These are phyloP conservation scores for Drosophila antonietae DNA, from an alignment of 2,888 invertebrate genomes.

Conservation along the genomic window DNA sequence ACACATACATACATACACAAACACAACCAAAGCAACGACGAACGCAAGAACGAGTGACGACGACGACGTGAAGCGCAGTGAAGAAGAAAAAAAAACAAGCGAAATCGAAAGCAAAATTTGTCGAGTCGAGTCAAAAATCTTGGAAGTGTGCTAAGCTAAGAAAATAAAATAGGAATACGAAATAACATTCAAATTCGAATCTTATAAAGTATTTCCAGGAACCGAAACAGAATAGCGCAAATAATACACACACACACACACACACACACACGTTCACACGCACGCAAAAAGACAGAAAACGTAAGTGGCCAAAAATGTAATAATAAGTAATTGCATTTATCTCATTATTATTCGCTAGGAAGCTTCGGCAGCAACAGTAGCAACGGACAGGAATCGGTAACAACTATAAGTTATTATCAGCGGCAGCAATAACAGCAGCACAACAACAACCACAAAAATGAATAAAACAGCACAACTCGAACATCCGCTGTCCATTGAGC, in stretches of 20 bases:
- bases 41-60: conserved; percentile 37
- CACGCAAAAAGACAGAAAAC: background rate
- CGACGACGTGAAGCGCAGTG: conserved; percentile 42
- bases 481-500: conserved; percentile 92
- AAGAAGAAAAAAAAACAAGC: conserved; percentile 57
- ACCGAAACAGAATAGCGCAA: conserved; percentile 7
- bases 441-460: conserved; percentile 27
- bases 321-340: conserved; percentile 27
- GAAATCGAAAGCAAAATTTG: conserved; percentile 55
- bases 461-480: conserved; percentile 86
- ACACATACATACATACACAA: conserved; percentile 14
- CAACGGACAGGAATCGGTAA: conserved; percentile 17
- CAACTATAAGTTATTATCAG: conserved; percentile 29
- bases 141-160: conserved; percentile 32
- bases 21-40: conserved; percentile 29
- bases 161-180: conserved; percentile 19
- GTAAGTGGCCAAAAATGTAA: conserved; percentile 26
- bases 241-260: background rate
- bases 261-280: no score
- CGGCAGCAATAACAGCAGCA: conserved; percentile 20
- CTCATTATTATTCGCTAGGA: conserved; percentile 28
- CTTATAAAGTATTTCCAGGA: conserved; percentile 3
- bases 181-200: background rate
- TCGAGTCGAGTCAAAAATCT: conserved; percentile 31
- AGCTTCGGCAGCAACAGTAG: conserved; percentile 16